phyloP scores from a whole-genome alignment of 2,113 vertebrate genomes.

The Collichthys lucidus region DNA sequence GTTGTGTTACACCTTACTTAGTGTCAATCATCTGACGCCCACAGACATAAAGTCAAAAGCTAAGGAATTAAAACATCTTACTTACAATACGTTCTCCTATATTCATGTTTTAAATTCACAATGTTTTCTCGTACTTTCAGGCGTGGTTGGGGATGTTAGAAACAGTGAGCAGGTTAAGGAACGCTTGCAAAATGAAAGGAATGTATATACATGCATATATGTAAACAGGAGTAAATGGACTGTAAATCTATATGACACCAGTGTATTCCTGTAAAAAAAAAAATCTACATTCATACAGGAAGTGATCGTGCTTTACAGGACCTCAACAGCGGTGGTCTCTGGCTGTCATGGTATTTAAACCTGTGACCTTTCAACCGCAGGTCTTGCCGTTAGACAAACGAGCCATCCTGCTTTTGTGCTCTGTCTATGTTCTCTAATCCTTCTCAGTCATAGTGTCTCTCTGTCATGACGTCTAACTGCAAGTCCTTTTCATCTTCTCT shows the following conservation, averaged over 20 bases:
- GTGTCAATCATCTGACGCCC: conserved; percentile 17
- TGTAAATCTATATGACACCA: conserved; percentile 57
- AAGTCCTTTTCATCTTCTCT: background rate
- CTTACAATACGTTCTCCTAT: background rate
- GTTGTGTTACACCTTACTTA: background rate
- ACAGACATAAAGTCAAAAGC: background rate
- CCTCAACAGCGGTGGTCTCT: conserved; percentile 38
- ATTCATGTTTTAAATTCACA: background rate
- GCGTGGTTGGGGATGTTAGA: background rate
- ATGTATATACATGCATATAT: conserved; percentile 31
- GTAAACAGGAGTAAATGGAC: conserved; percentile 51
- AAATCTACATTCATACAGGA: conserved; percentile 32
- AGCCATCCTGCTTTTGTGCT: conserved; percentile 4
- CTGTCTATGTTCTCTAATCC: background rate
- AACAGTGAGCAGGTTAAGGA: conserved; percentile 6
- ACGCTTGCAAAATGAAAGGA: conserved; percentile 47
- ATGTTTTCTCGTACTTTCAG: background rate
- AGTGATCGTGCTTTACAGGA: conserved; percentile 26
- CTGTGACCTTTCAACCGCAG: conserved; percentile 12
- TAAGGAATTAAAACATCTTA: background rate
- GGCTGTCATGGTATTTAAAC: conserved; percentile 24
- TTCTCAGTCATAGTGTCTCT: background rate
- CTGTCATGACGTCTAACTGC: background rate
- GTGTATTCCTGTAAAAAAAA: conserved; percentile 21
- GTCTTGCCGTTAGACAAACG: background rate